Evolutionary conservation across 2,888 invertebrate species (phyloP).

Genomic region (Cerastoderma edule): DNA sequence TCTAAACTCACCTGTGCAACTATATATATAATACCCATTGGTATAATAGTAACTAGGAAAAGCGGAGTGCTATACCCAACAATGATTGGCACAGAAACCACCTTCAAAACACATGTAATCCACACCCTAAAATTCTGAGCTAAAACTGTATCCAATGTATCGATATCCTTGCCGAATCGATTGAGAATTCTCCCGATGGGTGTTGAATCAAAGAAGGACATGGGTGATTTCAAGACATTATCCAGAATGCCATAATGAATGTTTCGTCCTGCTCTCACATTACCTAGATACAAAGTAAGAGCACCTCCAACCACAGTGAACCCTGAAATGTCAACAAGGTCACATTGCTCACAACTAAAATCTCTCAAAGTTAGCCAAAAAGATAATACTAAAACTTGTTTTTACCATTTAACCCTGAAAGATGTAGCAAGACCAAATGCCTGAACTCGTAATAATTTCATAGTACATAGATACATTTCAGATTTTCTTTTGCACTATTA

Average conservation of each 20-base stretch:
- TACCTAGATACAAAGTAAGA: slow-evolving; percentile 38
- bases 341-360: too few species aligned
- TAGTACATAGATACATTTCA: too few species aligned
- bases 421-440: too few species aligned
- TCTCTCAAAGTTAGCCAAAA: too few species aligned
- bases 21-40: slow-evolving; percentile 77
- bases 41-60: slow-evolving; percentile 73
- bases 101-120: slow-evolving; percentile 62
- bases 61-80: slow-evolving; percentile 76
- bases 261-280: slow-evolving; percentile 37
- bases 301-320: slow-evolving; percentile 33
- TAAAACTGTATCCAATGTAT: slow-evolving; percentile 75
- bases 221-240: slow-evolving; percentile 65
- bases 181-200: slow-evolving; percentile 77
- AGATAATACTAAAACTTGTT: too few species aligned
- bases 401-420: too few species aligned
- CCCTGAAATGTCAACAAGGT: slow-evolving; percentile 47
- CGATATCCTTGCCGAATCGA: slow-evolving; percentile 79
- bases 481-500: too few species aligned
- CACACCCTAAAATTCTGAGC: slow-evolving; percentile 68
- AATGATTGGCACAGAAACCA: slow-evolving; percentile 73
- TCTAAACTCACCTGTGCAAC: slow-evolving; percentile 80
- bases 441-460: too few species aligned
- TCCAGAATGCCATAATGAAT: slow-evolving; percentile 37
- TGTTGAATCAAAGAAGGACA: slow-evolving; percentile 79